Conservation (phyloP, 2,888 invertebrate genomes). For the Oxycera nigricornis region DNA sequence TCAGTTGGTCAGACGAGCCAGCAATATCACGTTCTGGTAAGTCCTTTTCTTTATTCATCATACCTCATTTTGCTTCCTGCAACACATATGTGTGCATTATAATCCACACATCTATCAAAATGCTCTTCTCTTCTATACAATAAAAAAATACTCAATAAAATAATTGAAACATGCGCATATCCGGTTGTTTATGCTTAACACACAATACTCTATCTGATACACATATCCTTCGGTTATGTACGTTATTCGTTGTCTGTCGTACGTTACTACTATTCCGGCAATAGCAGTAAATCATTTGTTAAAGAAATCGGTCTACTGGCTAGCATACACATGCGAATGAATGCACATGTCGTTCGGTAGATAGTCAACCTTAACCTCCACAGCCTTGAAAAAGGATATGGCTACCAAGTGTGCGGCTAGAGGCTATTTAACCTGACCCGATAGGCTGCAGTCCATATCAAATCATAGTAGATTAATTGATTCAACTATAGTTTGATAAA, state of each 20-base stretch:
- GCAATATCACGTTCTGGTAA: too few species aligned
- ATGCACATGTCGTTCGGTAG: neutral
- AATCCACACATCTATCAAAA: neutral
- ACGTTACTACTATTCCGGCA: neutral
- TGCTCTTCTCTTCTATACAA: neutral
- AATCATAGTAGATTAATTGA: too few species aligned
- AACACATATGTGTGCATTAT: neutral
- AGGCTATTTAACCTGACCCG: too few species aligned
- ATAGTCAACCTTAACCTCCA: slow-evolving; percentile 20
- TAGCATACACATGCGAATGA: neutral
- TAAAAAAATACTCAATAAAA: slow-evolving; percentile 7
- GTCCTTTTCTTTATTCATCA: neutral
- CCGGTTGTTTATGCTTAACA: neutral
- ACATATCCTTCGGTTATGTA: neutral
- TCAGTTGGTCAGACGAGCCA: too few species aligned
- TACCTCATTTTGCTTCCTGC: neutral
- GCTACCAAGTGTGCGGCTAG: neutral
- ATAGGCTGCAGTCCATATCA: too few species aligned
- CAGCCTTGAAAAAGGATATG: slow-evolving; percentile 27
- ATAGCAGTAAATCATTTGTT: neutral
- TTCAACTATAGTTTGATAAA: too few species aligned
- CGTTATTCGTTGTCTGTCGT: neutral
- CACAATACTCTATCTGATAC: neutral
- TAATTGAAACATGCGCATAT: slow-evolving; percentile 36
- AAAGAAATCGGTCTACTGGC: neutral